A percentile compares a stretch with the other conserved stretches of the same genome.
These are phyloP conservation scores for Nomada ferruginata DNA, from an alignment of 2,888 invertebrate species.

Conservation along the genomic window DNA sequence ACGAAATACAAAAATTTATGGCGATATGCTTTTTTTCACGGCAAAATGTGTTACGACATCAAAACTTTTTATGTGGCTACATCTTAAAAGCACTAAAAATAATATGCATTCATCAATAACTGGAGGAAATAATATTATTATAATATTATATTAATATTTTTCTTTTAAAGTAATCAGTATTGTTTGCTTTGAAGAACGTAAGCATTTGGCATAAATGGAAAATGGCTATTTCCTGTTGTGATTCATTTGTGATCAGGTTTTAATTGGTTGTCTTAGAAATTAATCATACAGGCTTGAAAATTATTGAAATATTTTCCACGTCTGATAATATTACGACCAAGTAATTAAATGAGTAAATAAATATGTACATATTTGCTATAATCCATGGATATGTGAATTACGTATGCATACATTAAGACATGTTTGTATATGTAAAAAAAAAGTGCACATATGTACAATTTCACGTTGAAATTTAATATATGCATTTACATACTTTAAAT, in stretches of 20 bases:
- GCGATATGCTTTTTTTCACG: slow-evolving; percentile 18
- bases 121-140: slow-evolving; percentile 9
- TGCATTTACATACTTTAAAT: slow-evolving; percentile 49
- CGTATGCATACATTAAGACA: slow-evolving; percentile 47
- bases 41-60: slow-evolving; percentile 28
- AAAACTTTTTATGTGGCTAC: slow-evolving; percentile 19
- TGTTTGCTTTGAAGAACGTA: slow-evolving; percentile 4
- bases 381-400: slow-evolving; percentile 44
- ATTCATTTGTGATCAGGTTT: slow-evolving; percentile 53
- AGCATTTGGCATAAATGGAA: slow-evolving; percentile 31
- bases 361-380: slow-evolving; percentile 58
- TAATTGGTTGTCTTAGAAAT: slow-evolving; percentile 39
- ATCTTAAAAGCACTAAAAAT: slow-evolving; percentile 15
- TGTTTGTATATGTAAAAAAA: slow-evolving; percentile 43
- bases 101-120: slow-evolving; percentile 10
- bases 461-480: slow-evolving; percentile 45
- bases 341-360: slow-evolving; percentile 26
- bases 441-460: slow-evolving; percentile 47
- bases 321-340: slow-evolving; percentile 37
- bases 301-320: slow-evolving; percentile 27
- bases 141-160: slow-evolving; percentile 38
- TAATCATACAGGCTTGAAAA: slow-evolving; percentile 30
- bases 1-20: slow-evolving; percentile 30
- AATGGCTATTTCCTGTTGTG: slow-evolving; percentile 21
- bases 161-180: slow-evolving; percentile 24